Evolutionary conservation across 1,140 invertebrate species (phyloP).

Genomic region (Heliconius himera): DNA sequence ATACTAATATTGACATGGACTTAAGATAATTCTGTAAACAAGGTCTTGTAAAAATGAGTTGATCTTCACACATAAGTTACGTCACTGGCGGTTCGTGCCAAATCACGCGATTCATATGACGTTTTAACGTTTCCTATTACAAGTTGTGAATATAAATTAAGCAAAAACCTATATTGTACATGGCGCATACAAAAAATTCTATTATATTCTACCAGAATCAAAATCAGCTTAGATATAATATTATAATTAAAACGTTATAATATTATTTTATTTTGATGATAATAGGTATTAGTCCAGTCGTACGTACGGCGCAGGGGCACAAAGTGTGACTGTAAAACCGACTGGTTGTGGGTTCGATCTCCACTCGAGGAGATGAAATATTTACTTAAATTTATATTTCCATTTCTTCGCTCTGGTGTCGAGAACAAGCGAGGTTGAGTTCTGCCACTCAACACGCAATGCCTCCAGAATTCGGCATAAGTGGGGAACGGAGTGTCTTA

Average conservation of each 20-base stretch:
- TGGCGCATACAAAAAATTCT: not conserved
- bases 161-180: not conserved
- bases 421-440: no score
- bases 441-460: no score
- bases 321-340: no score
- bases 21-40: not conserved
- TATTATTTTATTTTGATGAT: no score
- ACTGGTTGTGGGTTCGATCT: no score
- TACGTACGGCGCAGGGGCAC: no score
- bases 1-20: not conserved
- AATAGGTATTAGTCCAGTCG: no score
- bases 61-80: not conserved
- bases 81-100: not conserved
- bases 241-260: not conserved
- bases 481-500: no score
- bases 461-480: no score
- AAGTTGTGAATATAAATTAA: not conserved
- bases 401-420: no score
- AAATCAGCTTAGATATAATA: not conserved
- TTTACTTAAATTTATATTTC: no score
- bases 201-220: not conserved
- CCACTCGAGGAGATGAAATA: no score
- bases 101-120: not conserved
- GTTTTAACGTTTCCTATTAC: not conserved
- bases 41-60: not conserved